These are phyloP conservation scores for Ormia ochracea DNA, from an alignment of 2,888 invertebrate species.

Conservation along the genomic window DNA sequence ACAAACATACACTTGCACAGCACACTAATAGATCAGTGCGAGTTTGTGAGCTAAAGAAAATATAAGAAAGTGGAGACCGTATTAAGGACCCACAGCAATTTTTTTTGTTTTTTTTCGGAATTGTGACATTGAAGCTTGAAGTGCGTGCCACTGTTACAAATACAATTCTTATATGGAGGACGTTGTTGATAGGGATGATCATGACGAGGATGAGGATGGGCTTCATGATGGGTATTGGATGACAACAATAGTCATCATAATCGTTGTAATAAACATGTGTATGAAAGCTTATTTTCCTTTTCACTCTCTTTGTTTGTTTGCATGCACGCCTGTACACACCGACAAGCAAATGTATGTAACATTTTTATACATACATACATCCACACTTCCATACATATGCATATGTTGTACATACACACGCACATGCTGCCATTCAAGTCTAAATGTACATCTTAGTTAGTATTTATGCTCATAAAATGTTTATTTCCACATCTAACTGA, in stretches of 20 bases:
- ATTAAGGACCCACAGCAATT: conserved; percentile 11
- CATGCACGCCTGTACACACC: background rate
- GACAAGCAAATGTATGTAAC: too few relatives aligned
- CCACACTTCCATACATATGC: too few relatives aligned
- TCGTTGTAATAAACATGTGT: conserved; percentile 10
- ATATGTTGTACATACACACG: background rate
- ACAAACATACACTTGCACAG: background rate
- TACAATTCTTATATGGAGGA: conserved; percentile 11
- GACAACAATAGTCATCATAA: conserved; percentile 49
- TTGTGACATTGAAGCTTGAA: conserved; percentile 59
- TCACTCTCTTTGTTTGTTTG: background rate
- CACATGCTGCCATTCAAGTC: background rate
- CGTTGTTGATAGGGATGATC: conserved; percentile 8
- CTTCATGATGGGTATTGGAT: conserved; percentile 13
- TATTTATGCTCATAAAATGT: background rate
- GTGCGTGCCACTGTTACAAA: conserved; percentile 46
- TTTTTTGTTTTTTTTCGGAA: background rate
- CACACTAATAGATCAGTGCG: conserved; percentile 5
- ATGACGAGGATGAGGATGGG: background rate
- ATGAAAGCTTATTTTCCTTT: background rate
- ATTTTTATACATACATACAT: background rate
- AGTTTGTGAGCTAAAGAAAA: background rate
- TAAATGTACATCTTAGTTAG: background rate
- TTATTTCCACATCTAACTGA: conserved; percentile 17
- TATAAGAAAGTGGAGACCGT: background rate